Conservation (phyloP, 2,113 vertebrate species). For the Alethe castanea region DNA sequence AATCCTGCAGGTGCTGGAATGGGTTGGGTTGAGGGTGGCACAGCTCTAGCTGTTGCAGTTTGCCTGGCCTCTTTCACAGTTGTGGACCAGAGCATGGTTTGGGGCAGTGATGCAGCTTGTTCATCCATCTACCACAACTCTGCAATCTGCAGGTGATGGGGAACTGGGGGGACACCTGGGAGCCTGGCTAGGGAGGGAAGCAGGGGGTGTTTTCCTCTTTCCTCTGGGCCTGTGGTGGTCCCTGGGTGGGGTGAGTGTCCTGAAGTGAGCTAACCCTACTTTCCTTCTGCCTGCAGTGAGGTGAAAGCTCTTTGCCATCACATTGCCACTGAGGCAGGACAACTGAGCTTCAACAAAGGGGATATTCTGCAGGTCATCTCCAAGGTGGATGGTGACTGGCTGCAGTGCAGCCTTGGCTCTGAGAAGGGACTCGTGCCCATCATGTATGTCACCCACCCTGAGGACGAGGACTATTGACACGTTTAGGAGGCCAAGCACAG, state of each 20-base stretch:
- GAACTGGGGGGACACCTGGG: not conserved
- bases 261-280: not conserved
- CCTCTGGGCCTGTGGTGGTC: not conserved
- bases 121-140: not conserved
- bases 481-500: not conserved
- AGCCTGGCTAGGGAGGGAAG: not conserved
- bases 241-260: not conserved
- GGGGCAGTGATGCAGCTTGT: not conserved
- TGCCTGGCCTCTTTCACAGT: not conserved
- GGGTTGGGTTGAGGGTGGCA: not conserved
- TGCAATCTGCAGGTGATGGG: not conserved
- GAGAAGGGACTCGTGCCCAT: slow-evolving; percentile 86
- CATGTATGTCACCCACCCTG: slow-evolving; percentile 82
- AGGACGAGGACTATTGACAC: slow-evolving; percentile 57
- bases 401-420: slow-evolving; percentile 81
- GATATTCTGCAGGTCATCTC: slow-evolving; percentile 83
- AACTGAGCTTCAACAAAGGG: slow-evolving; percentile 92
- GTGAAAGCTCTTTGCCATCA: slow-evolving; percentile 91
- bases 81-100: rapidly evolving
- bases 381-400: slow-evolving; percentile 85
- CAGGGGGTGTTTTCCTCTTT: rapidly evolving
- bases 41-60: not conserved
- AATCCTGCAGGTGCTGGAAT: not conserved
- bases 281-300: slow-evolving; percentile 71
- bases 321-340: slow-evolving; percentile 86